Base-by-base conservation (phyloP, 2,797 vertebrate species). In the Loris lydekkerianus region DNA sequence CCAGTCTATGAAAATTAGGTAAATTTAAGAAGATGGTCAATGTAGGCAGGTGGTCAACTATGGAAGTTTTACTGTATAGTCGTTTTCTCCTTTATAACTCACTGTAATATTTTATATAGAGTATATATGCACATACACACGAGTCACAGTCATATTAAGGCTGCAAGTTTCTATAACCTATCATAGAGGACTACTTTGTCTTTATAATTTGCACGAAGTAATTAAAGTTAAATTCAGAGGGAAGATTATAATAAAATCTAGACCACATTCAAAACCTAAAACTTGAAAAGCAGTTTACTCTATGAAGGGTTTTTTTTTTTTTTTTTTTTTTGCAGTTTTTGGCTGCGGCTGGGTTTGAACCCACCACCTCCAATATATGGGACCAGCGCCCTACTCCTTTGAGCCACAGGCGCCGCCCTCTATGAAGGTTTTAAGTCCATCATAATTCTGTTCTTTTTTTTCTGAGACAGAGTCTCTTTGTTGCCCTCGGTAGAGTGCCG, bases 161-260 rank as follows among this genome's bases (percentile, higher is more conserved):
- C 43, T 73, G 40, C 40, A 40, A 89, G 56, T 76, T 93, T 93
- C 84, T 94, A 80, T 25, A 96, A 89, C 13, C 13, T 88, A 56
- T 65, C 75, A 93, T 2, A 92, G 10, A 80, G 15, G 14, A 56
- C 14, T 85, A 83, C 83, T 92, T 87, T 77, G 1, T 77, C 75
- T 94, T 76, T 40, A 40, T 40, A 40, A 46, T 87, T 86, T 91
- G n/a, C 10, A 61, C 20, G 49, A 92, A 73, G 21, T 77, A 53
- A 85, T 27, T 90, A 73, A 27, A 92, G 31, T 92, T 76, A 94
- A 86, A 94, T 94, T 56, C 61, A 77, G 43, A 93, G 27, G 10
- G n/a, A 93, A 88, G 13, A 95, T 58, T 70, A 93, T n/a, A 95
- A 90, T 84, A 89, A 93, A 87, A 82, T 81, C 23, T 40, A 88